phyloP scores from a whole-genome alignment of 1,140 invertebrate genomes.

The Charaxes varanes region DNA sequence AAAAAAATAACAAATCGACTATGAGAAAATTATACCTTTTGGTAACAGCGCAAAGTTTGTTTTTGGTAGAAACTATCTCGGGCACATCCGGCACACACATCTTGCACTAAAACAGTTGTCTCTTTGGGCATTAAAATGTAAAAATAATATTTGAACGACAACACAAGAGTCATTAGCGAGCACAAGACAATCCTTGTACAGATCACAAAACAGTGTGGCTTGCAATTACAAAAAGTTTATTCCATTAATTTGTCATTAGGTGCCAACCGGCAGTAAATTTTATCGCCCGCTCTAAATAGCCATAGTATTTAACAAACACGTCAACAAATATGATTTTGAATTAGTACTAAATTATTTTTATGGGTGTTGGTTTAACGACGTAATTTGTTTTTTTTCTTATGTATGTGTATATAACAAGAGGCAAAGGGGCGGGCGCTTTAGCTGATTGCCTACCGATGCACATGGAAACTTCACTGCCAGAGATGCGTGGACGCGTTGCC shows the following conservation, averaged over 20 bases:
- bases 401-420: too few relatives aligned
- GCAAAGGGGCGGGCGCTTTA: too few relatives aligned
- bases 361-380: not conserved
- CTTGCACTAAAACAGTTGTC: not conserved
- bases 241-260: constrained; percentile 62
- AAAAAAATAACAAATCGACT: not conserved
- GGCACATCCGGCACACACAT: constrained; percentile 28
- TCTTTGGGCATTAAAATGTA: not conserved
- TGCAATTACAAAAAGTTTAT: constrained; percentile 36
- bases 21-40: constrained; percentile 31
- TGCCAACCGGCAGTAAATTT: constrained; percentile 23
- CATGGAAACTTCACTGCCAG: too few relatives aligned
- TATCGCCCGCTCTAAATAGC: constrained; percentile 54
- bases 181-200: constrained; percentile 16
- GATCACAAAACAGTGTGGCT: constrained; percentile 15
- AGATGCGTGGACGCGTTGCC: too few relatives aligned
- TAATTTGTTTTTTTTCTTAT: not conserved
- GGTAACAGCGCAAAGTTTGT: constrained; percentile 32
- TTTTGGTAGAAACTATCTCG: constrained; percentile 8
- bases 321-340: constrained; percentile 35
- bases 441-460: too few relatives aligned
- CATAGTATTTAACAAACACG: constrained; percentile 48
- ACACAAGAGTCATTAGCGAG: constrained; percentile 2
- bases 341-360: constrained; percentile 6
- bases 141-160: not conserved